phyloP scores from a whole-genome alignment of 2,113 vertebrate species.

The Toxostoma redivivum region DNA sequence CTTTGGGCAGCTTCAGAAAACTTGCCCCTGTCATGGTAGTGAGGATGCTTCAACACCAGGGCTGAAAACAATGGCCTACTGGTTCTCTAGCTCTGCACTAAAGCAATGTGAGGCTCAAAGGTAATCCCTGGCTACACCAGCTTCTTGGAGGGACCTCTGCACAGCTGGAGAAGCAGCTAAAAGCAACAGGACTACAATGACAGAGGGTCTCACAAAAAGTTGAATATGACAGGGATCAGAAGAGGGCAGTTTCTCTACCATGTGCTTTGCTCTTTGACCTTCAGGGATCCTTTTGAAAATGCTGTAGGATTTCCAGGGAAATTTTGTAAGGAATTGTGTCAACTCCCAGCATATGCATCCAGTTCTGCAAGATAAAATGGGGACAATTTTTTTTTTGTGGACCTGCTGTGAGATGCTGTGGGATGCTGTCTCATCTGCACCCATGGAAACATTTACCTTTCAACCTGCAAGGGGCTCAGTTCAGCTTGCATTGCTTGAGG shows the following conservation, averaged over 20 bases:
- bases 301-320: not conserved
- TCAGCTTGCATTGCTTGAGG: not conserved
- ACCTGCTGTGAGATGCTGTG: not conserved
- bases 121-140: rapidly evolving
- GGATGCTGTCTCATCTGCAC: not conserved
- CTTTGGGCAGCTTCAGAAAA: not conserved
- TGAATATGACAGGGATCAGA: not conserved
- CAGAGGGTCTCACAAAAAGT: not conserved
- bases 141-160: not conserved
- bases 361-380: not conserved
- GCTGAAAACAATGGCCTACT: not conserved
- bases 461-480: not conserved
- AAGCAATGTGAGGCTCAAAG: not conserved
- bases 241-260: not conserved
- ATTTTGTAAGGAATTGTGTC: not conserved
- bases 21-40: rapidly evolving
- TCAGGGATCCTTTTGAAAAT: not conserved
- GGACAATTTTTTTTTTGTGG: not conserved
- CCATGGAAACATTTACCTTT: not conserved
- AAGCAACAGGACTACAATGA: not conserved
- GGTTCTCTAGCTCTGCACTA: not conserved
- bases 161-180: not conserved
- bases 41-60: not conserved
- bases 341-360: not conserved
- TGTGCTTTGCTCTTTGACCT: not conserved